These are phyloP conservation scores for Valencia hispanica DNA, from an alignment of 2,797 vertebrate genomes.

Conservation along the genomic window DNA sequence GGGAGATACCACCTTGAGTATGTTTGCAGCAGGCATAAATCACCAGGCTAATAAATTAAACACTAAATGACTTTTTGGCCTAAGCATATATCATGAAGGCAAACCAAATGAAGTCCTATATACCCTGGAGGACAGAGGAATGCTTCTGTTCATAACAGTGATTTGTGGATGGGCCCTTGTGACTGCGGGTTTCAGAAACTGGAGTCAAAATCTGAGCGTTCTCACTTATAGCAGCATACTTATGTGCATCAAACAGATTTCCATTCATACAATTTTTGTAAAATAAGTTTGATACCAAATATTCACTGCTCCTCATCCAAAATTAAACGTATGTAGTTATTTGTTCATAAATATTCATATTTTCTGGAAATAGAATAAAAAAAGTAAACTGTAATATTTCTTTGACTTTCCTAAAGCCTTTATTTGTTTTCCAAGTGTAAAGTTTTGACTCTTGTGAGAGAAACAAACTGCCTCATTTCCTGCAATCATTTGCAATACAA, in stretches of 20 bases:
- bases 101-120: slow-evolving; percentile 77
- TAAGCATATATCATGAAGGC: slow-evolving; percentile 77
- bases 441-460: neutral
- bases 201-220: slow-evolving; percentile 30
- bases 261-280: neutral
- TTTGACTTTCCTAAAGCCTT: neutral
- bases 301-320: neutral
- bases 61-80: slow-evolving; percentile 84
- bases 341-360: neutral
- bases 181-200: slow-evolving; percentile 51
- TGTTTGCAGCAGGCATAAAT: slow-evolving; percentile 76
- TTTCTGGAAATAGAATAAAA: neutral
- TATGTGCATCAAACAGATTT: neutral
- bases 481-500: slow-evolving; percentile 29
- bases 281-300: neutral
- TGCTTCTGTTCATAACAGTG: slow-evolving; percentile 83
- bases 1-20: slow-evolving; percentile 55
- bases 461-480: neutral
- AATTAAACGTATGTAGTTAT: neutral
- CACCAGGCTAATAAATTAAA: slow-evolving; percentile 80
- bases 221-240: slow-evolving; percentile 6
- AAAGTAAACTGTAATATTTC: neutral
- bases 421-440: neutral
- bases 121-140: slow-evolving; percentile 83
- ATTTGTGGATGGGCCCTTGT: slow-evolving; percentile 75